Percentiles rank a stretch among this genome's conserved stretches.
Evolutionary conservation across 2,113 vertebrate genomes (phyloP).

Genomic region (Brachyhypopomus gauderio): DNA sequence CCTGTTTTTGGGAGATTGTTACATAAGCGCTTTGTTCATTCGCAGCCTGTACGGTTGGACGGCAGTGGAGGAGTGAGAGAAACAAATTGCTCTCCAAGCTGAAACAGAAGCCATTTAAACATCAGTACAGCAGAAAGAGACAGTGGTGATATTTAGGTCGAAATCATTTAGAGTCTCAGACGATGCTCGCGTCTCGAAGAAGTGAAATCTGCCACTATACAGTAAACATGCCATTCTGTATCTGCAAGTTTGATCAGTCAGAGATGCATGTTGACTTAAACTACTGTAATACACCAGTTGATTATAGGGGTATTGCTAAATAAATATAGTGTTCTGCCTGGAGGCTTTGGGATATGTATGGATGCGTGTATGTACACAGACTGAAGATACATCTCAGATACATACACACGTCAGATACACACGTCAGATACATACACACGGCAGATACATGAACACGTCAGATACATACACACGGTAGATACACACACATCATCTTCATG

Average conservation of each 20-base stretch:
- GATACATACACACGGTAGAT: background rate
- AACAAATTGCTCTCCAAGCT: background rate
- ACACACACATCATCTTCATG: background rate
- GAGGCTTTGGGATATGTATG: background rate
- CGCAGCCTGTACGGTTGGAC: slow-evolving; percentile 59
- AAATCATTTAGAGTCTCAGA: background rate
- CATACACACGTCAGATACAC: no score
- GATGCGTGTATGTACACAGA: background rate
- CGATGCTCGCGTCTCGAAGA: background rate
- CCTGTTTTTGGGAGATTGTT: slow-evolving; percentile 52
- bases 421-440: no score
- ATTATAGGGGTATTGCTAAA: no score
- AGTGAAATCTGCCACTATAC: background rate
- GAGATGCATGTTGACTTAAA: no score
- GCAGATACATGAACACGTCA: background rate
- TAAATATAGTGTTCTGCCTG: background rate
- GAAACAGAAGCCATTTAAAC: background rate
- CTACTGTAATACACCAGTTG: no score
- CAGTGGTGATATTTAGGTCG: background rate
- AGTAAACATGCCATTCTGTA: background rate
- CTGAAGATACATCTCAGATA: background rate
- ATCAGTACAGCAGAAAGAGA: background rate
- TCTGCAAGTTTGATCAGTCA: background rate
- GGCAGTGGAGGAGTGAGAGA: slow-evolving; percentile 1
- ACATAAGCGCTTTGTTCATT: slow-evolving; percentile 60